phyloP scores from a whole-genome alignment of 2,888 invertebrate species.

The Strigamia crassipes region DNA sequence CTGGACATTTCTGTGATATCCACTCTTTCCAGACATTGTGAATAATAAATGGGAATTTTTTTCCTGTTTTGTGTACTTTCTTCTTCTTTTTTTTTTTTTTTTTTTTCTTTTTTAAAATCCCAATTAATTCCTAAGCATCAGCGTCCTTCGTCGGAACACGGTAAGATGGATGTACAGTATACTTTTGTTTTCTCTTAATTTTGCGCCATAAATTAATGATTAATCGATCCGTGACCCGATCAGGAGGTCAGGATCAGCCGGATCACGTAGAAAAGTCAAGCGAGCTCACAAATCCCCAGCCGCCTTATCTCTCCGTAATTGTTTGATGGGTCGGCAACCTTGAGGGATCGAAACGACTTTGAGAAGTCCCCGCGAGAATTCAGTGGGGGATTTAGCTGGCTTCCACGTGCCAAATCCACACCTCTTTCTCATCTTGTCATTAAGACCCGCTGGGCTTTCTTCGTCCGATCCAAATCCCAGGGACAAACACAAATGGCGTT shows the following conservation, averaged over 20 bases:
- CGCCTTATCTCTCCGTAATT: neutral
- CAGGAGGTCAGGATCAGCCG: neutral
- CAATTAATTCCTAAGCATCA: neutral
- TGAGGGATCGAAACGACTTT: conserved; percentile 10
- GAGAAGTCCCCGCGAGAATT: neutral
- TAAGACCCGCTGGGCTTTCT: neutral
- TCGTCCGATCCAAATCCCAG: neutral
- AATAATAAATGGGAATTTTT: conserved; percentile 16
- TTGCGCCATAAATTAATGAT: no score
- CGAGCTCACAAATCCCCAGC: conserved; percentile 11
- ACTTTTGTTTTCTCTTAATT: no score
- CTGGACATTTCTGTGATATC: conserved; percentile 2
- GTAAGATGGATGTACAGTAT: no score
- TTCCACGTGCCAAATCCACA: conserved; percentile 6
- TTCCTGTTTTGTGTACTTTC: conserved; percentile 3
- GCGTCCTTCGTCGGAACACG: no score
- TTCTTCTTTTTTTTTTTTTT: neutral
- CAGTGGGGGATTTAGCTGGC: neutral
- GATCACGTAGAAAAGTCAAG: neutral
- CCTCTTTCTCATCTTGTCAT: conserved; percentile 21
- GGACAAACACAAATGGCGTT: neutral
- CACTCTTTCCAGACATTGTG: neutral
- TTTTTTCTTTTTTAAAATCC: no score
- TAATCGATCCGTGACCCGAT: no score
- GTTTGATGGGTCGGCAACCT: conserved; percentile 11